Evolutionary conservation across 1,140 invertebrate species (phyloP).

Genomic region (Protaetia brevitarsis): DNA sequence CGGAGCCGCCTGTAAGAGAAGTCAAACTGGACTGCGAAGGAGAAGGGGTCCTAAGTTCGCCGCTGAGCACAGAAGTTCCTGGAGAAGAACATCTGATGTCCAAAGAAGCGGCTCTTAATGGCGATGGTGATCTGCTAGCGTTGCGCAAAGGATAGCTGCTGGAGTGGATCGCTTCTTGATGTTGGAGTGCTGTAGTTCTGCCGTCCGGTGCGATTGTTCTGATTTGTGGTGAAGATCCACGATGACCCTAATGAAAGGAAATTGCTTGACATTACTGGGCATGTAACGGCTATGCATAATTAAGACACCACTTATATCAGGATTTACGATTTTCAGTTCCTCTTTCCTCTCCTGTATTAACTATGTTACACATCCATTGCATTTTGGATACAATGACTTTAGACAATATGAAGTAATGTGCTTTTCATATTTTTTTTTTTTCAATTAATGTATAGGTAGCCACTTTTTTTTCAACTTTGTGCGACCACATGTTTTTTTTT

Average conservation of each 20-base stretch:
- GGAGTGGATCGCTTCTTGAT: constrained; percentile 49
- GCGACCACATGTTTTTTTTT: too few species aligned
- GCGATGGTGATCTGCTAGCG: constrained; percentile 66
- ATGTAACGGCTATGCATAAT: too few species aligned
- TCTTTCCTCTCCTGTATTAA: too few species aligned
- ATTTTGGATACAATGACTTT: too few species aligned
- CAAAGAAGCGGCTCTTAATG: constrained; percentile 68
- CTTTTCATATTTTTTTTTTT: too few species aligned
- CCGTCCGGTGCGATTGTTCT: constrained; percentile 73
- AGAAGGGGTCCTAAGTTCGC: constrained; percentile 45
- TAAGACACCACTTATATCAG: too few species aligned
- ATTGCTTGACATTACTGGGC: too few species aligned
- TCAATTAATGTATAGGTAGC: too few species aligned
- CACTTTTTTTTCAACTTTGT: too few species aligned
- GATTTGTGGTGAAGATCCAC: constrained; percentile 76
- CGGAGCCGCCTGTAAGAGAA: constrained; percentile 53
- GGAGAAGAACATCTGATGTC: constrained; percentile 64
- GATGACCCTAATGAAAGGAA: constrained; percentile 54
- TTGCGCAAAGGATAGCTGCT: constrained; percentile 52
- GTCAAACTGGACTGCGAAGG: constrained; percentile 60
- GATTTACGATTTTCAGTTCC: too few species aligned
- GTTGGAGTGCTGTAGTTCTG: constrained; percentile 50
- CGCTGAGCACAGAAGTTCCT: constrained; percentile 32
- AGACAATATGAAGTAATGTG: too few species aligned
- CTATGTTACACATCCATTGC: too few species aligned